Evolutionary conservation across 2,113 vertebrate species (phyloP).

Genomic region (Pycnonotus jocosus): DNA sequence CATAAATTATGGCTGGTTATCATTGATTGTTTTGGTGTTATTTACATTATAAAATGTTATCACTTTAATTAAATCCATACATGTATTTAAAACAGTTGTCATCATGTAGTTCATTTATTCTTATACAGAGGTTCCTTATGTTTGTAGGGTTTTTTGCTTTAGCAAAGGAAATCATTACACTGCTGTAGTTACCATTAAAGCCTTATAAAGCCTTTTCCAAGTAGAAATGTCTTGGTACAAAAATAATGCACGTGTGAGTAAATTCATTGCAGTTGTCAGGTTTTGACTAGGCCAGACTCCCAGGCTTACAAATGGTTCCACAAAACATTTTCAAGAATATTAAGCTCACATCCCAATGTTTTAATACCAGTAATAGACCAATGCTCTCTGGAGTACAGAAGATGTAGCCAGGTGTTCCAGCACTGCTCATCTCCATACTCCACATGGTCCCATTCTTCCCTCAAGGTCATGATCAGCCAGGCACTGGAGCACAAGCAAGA

Average conservation of each 20-base stretch:
- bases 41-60: constrained; percentile 3
- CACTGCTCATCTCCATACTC: not conserved
- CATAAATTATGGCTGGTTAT: not conserved
- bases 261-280: not conserved
- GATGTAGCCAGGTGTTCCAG: not conserved
- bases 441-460: not conserved
- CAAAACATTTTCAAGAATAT: not conserved
- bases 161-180: not conserved
- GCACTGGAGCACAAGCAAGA: not conserved
- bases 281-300: not conserved
- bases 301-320: not conserved
- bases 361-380: not conserved
- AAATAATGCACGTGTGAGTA: not conserved
- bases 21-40: not conserved
- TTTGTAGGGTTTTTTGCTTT: not conserved
- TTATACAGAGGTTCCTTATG: not conserved
- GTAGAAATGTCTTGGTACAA: not conserved
- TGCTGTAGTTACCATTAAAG: not conserved
- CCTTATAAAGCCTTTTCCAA: not conserved
- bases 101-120: not conserved
- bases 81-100: not conserved
- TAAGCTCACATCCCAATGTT: fast-evolving
- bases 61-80: not conserved
- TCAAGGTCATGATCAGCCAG: not conserved
- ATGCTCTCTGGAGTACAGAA: not conserved